phyloP scores from a whole-genome alignment of 2,113 vertebrate genomes.

The Chamaea fasciata region DNA sequence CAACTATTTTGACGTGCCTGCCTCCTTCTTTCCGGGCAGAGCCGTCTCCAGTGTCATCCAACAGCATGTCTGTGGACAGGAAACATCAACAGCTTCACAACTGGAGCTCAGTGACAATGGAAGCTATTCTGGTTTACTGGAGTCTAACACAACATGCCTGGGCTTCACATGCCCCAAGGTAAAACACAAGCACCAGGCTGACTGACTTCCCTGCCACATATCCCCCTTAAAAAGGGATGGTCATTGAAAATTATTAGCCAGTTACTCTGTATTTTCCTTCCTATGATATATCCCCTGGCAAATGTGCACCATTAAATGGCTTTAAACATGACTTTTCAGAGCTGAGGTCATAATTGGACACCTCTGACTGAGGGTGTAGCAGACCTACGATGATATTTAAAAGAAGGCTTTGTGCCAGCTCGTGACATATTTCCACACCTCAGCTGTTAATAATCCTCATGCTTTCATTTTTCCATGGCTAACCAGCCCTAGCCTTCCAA shows the following conservation, averaged over 20 bases:
- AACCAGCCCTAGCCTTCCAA: not conserved
- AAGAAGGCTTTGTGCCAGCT: conserved; percentile 54
- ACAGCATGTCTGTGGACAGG: conserved; percentile 86
- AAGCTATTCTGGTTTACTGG: not conserved
- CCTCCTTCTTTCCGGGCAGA: conserved; percentile 89
- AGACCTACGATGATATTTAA: conserved; percentile 29
- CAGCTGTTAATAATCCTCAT: not conserved
- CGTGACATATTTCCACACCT: conserved; percentile 41
- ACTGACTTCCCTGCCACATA: not conserved
- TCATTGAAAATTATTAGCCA: not conserved
- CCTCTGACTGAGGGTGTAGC: not conserved
- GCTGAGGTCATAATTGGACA: conserved; percentile 59
- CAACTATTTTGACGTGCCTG: conserved; percentile 90
- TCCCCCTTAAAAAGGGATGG: not conserved
- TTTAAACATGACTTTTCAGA: conserved; percentile 38
- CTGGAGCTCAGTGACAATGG: conserved; percentile 10
- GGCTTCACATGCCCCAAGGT: not conserved
- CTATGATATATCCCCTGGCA: not conserved
- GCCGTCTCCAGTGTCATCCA: conserved; percentile 89
- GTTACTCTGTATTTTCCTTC: not conserved
- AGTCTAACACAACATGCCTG: not conserved
- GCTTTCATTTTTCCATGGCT: conserved; percentile 23
- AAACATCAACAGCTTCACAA: conserved; percentile 61
- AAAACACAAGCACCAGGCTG: not conserved
- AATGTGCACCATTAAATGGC: conserved; percentile 34